Evolutionary conservation across 2,888 invertebrate species (phyloP).

Genomic region (Drosophila subsilvestris): DNA sequence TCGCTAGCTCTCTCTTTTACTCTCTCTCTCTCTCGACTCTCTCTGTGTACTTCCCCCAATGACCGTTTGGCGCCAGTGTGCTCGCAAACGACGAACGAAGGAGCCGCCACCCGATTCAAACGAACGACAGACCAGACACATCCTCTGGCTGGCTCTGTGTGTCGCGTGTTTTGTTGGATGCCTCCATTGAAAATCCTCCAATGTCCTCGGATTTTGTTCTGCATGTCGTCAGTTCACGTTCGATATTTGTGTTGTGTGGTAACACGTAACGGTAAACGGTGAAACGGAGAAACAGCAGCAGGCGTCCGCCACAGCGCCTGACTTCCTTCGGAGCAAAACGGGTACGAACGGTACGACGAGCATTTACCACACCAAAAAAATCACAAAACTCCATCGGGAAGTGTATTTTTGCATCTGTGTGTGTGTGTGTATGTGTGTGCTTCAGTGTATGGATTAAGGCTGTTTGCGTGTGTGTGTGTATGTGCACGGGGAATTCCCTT

Average conservation of each 20-base stretch:
- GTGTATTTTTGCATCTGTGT: neutral
- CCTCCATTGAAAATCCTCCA: slow-evolving; percentile 2
- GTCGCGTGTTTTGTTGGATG: slow-evolving; percentile 41
- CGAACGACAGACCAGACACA: slow-evolving; percentile 36
- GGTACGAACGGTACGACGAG: neutral
- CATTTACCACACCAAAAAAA: neutral
- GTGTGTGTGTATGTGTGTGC: neutral
- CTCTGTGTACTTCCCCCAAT: slow-evolving; percentile 11
- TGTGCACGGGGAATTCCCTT: neutral
- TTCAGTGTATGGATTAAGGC: neutral
- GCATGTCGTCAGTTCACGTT: slow-evolving; percentile 82
- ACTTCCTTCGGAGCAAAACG: neutral
- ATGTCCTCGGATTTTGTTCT: neutral
- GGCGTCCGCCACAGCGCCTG: slow-evolving; percentile 10
- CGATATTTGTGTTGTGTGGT: slow-evolving; percentile 84
- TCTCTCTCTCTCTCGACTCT: slow-evolving; percentile 2
- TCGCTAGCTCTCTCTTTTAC: neutral
- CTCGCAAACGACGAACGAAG: slow-evolving; percentile 13
- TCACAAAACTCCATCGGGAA: neutral
- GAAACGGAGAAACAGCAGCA: neutral
- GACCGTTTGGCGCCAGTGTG: slow-evolving; percentile 37
- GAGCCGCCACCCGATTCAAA: slow-evolving; percentile 13
- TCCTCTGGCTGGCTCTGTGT: slow-evolving; percentile 23
- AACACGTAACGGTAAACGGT: slow-evolving; percentile 70
- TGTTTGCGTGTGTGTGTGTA: neutral